phyloP scores from a whole-genome alignment of 2,888 invertebrate genomes.

The Oscheius sp. region DNA sequence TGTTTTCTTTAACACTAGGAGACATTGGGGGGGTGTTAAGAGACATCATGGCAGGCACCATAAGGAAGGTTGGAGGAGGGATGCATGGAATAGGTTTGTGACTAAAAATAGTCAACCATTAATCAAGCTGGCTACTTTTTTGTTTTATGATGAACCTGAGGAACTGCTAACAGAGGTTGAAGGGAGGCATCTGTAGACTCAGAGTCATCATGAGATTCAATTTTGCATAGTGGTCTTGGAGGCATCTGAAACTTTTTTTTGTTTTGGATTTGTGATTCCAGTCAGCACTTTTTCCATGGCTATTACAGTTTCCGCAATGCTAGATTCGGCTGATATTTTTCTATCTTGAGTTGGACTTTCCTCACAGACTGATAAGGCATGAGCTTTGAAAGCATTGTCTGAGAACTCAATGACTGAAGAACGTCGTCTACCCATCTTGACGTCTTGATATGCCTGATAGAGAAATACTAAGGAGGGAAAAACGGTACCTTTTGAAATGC shows the following conservation, averaged over 20 bases:
- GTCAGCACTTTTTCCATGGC: slow-evolving; percentile 34
- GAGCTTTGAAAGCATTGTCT: neutral
- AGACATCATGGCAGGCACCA: slow-evolving; percentile 60
- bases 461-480: too few relatives aligned
- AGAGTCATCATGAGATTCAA: slow-evolving; percentile 50
- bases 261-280: slow-evolving; percentile 2
- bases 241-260: slow-evolving; percentile 18
- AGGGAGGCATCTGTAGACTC: slow-evolving; percentile 50
- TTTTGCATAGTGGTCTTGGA: slow-evolving; percentile 36
- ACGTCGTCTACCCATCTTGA: slow-evolving; percentile 36
- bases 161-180: slow-evolving; percentile 43
- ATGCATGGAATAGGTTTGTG: slow-evolving; percentile 35
- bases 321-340: slow-evolving; percentile 44
- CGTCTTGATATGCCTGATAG: slow-evolving; percentile 49
- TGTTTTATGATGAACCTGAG: slow-evolving; percentile 16
- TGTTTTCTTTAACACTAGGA: slow-evolving; percentile 30
- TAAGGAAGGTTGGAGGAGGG: slow-evolving; percentile 56
- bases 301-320: slow-evolving; percentile 54
- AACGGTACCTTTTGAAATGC: slow-evolving; percentile 56
- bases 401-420: slow-evolving; percentile 29
- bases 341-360: slow-evolving; percentile 33
- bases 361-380: slow-evolving; percentile 29
- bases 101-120: neutral
- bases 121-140: neutral
- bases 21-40: slow-evolving; percentile 55